Percentiles rank a stretch among this genome's conserved stretches.
Conservation (phyloP, 2,888 invertebrate species). For the Nipponacmea schrenckii region DNA sequence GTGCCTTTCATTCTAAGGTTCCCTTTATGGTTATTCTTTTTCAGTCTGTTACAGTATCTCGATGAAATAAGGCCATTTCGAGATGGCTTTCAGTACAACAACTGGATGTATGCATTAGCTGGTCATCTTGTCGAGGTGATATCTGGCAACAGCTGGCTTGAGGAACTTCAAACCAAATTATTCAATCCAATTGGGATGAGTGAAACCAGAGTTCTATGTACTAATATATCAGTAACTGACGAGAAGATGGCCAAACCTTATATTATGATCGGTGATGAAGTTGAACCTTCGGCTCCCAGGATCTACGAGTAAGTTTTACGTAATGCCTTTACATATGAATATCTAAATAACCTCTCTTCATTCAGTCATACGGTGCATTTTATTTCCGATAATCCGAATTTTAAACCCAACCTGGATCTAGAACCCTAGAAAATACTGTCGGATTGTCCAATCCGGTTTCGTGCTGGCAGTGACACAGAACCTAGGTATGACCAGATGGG, state of each 20-base stretch:
- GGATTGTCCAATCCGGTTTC: too few species aligned
- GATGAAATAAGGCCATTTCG: conserved; percentile 10
- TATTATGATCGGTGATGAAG: conserved; percentile 7
- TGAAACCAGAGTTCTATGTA: conserved; percentile 12
- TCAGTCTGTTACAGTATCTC: not conserved
- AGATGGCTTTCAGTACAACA: conserved; percentile 20
- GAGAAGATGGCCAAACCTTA: conserved; percentile 20
- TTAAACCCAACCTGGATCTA: too few species aligned
- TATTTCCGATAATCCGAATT: too few species aligned
- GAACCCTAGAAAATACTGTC: too few species aligned
- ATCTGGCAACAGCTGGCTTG: conserved; percentile 19
- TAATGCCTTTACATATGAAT: too few species aligned
- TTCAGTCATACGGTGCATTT: too few species aligned
- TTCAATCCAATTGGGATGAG: conserved; percentile 19
- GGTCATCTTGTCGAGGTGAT: conserved; percentile 12
- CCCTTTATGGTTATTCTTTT: not conserved
- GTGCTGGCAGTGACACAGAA: too few species aligned
- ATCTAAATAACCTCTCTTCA: too few species aligned
- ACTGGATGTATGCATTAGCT: conserved; percentile 26
- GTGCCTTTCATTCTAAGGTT: too few species aligned
- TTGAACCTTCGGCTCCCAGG: conserved; percentile 2
- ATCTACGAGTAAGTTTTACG: conserved; percentile 14
- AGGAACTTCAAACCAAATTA: conserved; percentile 12
- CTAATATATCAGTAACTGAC: conserved; percentile 12
- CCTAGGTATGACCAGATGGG: too few species aligned